These are phyloP conservation scores for Zosterops hypoxanthus DNA, from an alignment of 2,113 vertebrate species.

Conservation along the genomic window DNA sequence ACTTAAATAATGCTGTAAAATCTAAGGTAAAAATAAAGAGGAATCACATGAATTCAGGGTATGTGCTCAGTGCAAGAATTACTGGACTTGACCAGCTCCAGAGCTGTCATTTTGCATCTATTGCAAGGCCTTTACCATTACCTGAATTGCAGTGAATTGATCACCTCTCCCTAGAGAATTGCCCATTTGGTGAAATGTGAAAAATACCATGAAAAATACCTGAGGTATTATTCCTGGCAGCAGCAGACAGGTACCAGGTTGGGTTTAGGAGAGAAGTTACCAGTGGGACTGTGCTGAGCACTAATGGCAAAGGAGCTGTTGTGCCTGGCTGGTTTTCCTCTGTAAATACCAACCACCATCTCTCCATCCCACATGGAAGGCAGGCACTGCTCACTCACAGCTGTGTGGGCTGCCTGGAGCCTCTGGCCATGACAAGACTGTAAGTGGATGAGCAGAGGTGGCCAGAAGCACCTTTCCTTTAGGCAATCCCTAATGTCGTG, in stretches of 20 bases:
- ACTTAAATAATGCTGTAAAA: conserved; percentile 41
- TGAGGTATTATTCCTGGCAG: neutral
- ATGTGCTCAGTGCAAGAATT: neutral
- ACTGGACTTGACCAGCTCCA: neutral
- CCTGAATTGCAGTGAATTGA: neutral
- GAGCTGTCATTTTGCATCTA: neutral
- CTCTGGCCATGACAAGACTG: rapidly evolving
- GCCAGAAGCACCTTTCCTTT: neutral
- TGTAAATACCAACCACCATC: neutral
- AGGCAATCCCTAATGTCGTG: neutral
- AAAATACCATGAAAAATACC: neutral
- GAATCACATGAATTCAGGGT: neutral
- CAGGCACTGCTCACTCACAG: neutral
- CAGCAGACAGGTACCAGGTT: rapidly evolving
- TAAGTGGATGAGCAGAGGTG: neutral
- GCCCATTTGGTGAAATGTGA: neutral
- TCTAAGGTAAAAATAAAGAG: neutral
- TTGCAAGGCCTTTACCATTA: neutral
- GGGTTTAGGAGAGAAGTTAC: neutral
- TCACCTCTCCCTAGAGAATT: neutral
- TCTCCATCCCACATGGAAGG: rapidly evolving
- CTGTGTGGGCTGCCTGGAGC: neutral
- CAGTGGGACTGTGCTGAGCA: neutral
- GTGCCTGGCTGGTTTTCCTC: neutral
- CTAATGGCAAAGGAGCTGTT: neutral